These are phyloP conservation scores for Nemoura dubitans DNA, from an alignment of 2,888 invertebrate species.

Conservation along the genomic window DNA sequence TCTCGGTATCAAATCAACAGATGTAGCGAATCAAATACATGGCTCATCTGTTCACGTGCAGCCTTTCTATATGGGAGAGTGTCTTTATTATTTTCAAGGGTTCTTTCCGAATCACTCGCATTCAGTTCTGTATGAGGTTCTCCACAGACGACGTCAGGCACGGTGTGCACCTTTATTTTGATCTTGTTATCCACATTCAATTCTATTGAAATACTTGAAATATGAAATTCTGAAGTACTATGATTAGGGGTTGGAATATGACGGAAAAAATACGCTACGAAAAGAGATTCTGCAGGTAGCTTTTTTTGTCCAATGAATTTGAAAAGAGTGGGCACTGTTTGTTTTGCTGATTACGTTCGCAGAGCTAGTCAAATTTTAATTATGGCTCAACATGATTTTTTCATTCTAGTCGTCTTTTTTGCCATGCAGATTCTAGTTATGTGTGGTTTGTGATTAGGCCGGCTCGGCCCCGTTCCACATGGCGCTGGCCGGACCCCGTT, in stretches of 20 bases:
- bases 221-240: conserved; percentile 31
- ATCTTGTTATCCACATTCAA: conserved; percentile 17
- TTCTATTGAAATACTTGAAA: conserved; percentile 30
- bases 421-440: conserved; percentile 19
- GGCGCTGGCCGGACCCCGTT: neutral
- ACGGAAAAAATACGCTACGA: conserved; percentile 1
- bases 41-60: neutral
- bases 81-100: neutral
- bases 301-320: conserved; percentile 21
- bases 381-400: conserved; percentile 26
- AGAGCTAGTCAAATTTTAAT: conserved; percentile 30
- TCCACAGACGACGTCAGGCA: neutral
- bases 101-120: neutral
- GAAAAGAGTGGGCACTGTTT: conserved; percentile 7
- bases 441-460: conserved; percentile 29
- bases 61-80: neutral
- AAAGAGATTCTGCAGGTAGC: conserved; percentile 13
- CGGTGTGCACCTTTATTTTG: conserved; percentile 19
- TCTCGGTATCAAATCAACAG: neutral
- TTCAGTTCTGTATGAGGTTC: neutral
- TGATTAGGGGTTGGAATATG: conserved; percentile 30
- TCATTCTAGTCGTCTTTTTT: conserved; percentile 22
- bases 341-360: conserved; percentile 28
- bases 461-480: neutral
- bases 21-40: conserved; percentile 1